Base-by-base conservation (phyloP, 1,140 invertebrate genomes). In the Akabosia matsudoensis region DNA sequence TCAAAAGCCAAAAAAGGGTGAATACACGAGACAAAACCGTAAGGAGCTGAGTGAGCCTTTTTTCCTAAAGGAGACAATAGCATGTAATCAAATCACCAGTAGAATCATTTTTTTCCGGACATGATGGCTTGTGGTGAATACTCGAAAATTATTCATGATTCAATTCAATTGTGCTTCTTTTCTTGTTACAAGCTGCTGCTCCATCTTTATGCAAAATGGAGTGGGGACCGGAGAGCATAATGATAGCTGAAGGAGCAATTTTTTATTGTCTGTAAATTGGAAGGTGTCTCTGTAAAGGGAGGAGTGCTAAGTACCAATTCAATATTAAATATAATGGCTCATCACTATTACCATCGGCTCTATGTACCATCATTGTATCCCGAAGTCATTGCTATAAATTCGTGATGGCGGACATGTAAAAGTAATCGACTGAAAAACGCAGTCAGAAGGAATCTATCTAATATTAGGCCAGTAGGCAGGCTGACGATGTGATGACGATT, bases 71-170 rank as follows among this genome's bases (percentile, higher is more conserved):
- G 61, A 67, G 61, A 67, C 61, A 67, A 67, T 67, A 7, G 61
- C n/a, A 30, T 22, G 22, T 67, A 67, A 67, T 67, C 61, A 67
- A 67, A 67, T 67, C 61, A 67, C 1, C 3, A 67, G 61, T 67
- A 45, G 37, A 45, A 45, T 45, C 37, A 45, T 45, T 45, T 45
- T 18, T 45, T 45, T 45, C n/a, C 31, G 26, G n/a, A n/a, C n/a
- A n/a, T n/a, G n/a, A n/a, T 67, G 61, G 61, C 61, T 67, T 30
- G 26, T 67, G 61, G 61, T 67, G 31, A 45, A 67, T 67, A 30
- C 31, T 31, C 24, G 31, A 67, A 67, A 67, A 67, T 67, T 67
- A 67, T 67, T 67, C 61, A 67, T 67, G 61, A 67, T 67, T 31
- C 61, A 67, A 67, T 67, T 31, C 61, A 67, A 67, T 67, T 67